These are phyloP conservation scores for Centropyge bicolor DNA, from an alignment of 2,797 vertebrate species.

Conservation along the genomic window DNA sequence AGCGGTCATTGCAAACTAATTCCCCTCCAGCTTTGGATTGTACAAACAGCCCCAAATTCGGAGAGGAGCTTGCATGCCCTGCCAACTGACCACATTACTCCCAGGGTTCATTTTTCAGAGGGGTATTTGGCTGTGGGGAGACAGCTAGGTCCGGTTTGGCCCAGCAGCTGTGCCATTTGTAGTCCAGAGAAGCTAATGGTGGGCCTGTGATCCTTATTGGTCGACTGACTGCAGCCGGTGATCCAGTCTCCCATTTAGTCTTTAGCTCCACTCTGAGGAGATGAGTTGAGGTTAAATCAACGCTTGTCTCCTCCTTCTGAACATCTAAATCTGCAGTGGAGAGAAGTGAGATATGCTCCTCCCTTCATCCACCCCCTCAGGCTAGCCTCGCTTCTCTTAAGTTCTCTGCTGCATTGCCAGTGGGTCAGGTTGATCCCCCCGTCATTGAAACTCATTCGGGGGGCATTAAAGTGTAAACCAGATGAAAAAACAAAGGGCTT, in stretches of 20 bases:
- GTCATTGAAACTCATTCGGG: constrained; percentile 95
- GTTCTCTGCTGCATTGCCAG: constrained; percentile 82
- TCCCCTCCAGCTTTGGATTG: constrained; percentile 71
- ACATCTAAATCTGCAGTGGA: constrained; percentile 74
- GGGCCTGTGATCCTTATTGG: constrained; percentile 55
- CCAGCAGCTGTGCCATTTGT: constrained; percentile 66
- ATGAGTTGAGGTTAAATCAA: constrained; percentile 80
- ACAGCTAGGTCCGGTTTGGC: constrained; percentile 60
- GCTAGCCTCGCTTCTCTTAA: constrained; percentile 77
- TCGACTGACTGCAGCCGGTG: constrained; percentile 47
- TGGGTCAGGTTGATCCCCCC: constrained; percentile 93
- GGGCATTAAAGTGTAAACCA: constrained; percentile 99
- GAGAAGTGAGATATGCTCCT: constrained; percentile 72
- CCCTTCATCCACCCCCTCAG: constrained; percentile 74
- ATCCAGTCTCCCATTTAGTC: constrained; percentile 70
- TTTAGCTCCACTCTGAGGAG: constrained; percentile 75
- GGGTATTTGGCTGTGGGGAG: constrained; percentile 65
- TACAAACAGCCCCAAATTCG: constrained; percentile 77
- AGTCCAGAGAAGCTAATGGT: constrained; percentile 49
- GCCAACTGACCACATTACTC: constrained; percentile 86
- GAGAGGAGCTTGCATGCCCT: constrained; percentile 69
- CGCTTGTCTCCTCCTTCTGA: constrained; percentile 72
- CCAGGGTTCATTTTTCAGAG: constrained; percentile 82
- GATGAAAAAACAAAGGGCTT: constrained; percentile 99
- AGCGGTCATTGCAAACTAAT: constrained; percentile 79